Evolutionary conservation across 1,140 invertebrate genomes (phyloP).

Genomic region (Trinorchestia longiramus): DNA sequence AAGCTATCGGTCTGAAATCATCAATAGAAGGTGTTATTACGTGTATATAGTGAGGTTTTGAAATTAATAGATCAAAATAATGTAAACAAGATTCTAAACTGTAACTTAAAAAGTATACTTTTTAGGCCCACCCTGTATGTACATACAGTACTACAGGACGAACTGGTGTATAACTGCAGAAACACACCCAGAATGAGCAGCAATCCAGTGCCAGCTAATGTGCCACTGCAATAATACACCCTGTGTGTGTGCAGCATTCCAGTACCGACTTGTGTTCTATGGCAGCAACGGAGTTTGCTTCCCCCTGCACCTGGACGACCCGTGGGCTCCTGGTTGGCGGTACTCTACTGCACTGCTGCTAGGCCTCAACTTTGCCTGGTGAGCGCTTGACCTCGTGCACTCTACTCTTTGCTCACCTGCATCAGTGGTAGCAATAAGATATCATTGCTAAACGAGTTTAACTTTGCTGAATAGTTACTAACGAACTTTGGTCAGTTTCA

Average conservation of each 20-base stretch:
- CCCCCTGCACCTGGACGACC: slow-evolving; percentile 80
- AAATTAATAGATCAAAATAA: no score
- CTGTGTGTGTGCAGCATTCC: slow-evolving; percentile 71
- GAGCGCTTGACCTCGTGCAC: neutral
- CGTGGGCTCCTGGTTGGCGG: slow-evolving; percentile 79
- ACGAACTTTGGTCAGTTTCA: no score
- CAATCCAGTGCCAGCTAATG: neutral
- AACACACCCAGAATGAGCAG: neutral
- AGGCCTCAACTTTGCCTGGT: slow-evolving; percentile 75
- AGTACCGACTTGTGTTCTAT: slow-evolving; percentile 77
- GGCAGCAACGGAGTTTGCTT: slow-evolving; percentile 81
- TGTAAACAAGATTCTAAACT: no score
- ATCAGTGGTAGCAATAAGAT: no score
- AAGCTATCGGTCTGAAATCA: no score
- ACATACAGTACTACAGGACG: neutral
- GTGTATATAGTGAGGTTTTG: no score
- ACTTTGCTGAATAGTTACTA: no score
- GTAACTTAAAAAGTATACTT: no score
- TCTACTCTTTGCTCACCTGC: no score
- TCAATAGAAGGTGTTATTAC: no score
- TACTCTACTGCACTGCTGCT: slow-evolving; percentile 82
- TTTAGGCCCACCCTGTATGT: no score
- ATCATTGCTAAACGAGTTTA: no score
- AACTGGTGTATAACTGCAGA: neutral
- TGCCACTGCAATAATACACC: neutral